Conservation (phyloP, 2,113 vertebrate genomes). For the Grantiella picta region DNA sequence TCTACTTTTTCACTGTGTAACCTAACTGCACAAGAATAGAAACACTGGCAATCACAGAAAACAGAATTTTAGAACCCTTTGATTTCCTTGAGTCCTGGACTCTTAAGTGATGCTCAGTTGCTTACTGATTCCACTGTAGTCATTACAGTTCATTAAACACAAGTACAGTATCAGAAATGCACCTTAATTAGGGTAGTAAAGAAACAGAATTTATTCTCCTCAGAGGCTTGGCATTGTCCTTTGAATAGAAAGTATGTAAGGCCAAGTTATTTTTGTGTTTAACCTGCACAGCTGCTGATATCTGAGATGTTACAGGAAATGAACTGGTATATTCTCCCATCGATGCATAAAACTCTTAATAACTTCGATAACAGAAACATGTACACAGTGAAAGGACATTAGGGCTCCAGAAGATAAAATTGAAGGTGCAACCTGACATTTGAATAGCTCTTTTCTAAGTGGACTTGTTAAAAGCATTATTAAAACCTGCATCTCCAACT, state of each 20-base stretch:
- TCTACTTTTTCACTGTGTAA: neutral
- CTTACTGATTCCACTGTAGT: neutral
- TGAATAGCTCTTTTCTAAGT: neutral
- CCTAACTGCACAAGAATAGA: neutral
- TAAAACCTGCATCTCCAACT: neutral
- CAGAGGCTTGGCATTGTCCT: neutral
- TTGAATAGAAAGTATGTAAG: neutral
- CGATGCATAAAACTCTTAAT: neutral
- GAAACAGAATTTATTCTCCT: conserved; percentile 17
- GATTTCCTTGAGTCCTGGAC: neutral
- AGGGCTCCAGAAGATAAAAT: neutral
- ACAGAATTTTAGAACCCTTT: neutral
- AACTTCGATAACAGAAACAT: neutral
- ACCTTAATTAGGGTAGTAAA: conserved; percentile 17
- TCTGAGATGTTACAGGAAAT: neutral
- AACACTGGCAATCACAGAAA: neutral
- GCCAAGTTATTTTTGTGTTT: conserved; percentile 23
- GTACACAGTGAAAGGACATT: neutral
- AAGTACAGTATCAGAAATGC: neutral
- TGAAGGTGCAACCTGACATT: neutral
- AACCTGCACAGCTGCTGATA: neutral
- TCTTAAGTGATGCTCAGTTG: neutral
- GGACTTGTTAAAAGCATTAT: neutral
- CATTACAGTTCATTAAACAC: neutral
- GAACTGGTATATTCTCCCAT: neutral